Conservation (phyloP, 2,888 invertebrate genomes). For the Psococerastis gibbosa region DNA sequence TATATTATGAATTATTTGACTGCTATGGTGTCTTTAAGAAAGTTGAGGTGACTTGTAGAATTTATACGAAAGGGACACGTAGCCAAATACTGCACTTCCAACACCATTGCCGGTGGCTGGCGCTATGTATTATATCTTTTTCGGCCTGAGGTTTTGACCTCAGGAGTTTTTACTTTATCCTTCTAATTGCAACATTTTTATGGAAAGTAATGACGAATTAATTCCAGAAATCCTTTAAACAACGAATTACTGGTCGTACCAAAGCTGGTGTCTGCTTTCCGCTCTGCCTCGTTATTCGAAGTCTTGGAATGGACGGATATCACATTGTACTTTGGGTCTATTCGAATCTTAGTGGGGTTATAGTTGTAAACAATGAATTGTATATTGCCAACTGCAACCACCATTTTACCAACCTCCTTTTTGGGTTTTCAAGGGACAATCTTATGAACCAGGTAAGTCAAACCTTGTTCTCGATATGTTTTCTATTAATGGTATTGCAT, state of each 20-base stretch:
- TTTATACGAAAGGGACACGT: no score
- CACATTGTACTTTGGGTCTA: constrained; percentile 30
- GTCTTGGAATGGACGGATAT: constrained; percentile 15
- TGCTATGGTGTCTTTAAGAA: neutral
- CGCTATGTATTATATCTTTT: no score
- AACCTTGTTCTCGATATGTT: neutral
- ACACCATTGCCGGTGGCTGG: no score
- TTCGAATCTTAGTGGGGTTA: constrained; percentile 42
- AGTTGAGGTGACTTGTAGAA: no score
- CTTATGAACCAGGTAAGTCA: constrained; percentile 32
- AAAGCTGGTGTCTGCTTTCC: constrained; percentile 42
- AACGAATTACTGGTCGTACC: constrained; percentile 44
- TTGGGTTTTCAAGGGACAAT: constrained; percentile 39
- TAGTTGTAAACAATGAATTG: constrained; percentile 41
- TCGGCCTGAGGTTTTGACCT: no score
- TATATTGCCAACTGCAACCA: constrained; percentile 44
- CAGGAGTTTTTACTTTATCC: no score
- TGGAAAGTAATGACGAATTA: no score
- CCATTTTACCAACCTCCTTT: constrained; percentile 43
- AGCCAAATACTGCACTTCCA: no score
- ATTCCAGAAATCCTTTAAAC: constrained; percentile 36
- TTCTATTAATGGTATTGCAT: no score
- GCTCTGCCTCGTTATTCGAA: constrained; percentile 33
- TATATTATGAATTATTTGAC: neutral
- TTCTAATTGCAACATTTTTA: no score